These are phyloP conservation scores for Tortrix viridana DNA, from an alignment of 2,888 invertebrate genomes.

Conservation along the genomic window DNA sequence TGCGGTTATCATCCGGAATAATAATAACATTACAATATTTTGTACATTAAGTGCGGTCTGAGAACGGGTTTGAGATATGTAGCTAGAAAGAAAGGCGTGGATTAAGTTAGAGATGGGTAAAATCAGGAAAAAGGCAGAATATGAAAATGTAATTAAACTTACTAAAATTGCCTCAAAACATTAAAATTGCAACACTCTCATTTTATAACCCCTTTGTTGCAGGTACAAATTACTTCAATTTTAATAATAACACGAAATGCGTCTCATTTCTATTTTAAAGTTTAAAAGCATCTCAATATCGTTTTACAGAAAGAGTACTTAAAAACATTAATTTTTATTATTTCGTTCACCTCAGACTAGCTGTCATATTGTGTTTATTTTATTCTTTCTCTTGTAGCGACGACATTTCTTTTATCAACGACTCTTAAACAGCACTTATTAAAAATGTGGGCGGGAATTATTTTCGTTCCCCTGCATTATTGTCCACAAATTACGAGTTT, in stretches of 20 bases:
- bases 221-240: no score
- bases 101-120: neutral
- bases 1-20: conserved; percentile 73
- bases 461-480: conserved; percentile 50
- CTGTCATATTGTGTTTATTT: conserved; percentile 56
- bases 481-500: conserved; percentile 41
- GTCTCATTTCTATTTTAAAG: neutral
- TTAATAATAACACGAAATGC: neutral
- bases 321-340: conserved; percentile 32
- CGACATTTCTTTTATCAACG: conserved; percentile 79
- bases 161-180: no score
- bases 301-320: conserved; percentile 22
- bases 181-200: no score
- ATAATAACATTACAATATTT: conserved; percentile 82
- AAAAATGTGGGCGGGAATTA: conserved; percentile 74
- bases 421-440: conserved; percentile 77
- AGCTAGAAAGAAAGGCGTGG: conserved; percentile 8
- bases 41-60: conserved; percentile 77
- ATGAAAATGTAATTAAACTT: no score
- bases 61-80: conserved; percentile 67
- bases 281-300: conserved; percentile 1
- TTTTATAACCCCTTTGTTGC: no score
- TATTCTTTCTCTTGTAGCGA: conserved; percentile 49
- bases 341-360: conserved; percentile 32
- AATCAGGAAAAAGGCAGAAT: no score